Evolutionary conservation across 2,797 vertebrate genomes (phyloP).

Genomic region (Chaunax sp.): DNA sequence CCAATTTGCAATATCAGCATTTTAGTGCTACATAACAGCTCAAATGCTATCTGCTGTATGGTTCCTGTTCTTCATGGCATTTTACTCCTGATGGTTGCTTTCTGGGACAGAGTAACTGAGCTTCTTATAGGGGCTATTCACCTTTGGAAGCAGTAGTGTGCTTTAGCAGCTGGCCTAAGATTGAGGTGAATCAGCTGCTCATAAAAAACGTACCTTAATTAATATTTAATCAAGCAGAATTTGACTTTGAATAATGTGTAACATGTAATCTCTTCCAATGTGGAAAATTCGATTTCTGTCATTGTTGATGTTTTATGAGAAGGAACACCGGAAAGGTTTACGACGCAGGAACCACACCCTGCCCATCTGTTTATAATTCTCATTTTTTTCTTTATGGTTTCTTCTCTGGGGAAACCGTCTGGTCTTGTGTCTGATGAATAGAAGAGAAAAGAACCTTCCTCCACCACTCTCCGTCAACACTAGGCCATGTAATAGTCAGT

Average conservation of each 20-base stretch:
- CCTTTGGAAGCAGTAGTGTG: slow-evolving; percentile 17
- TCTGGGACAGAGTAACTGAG: slow-evolving; percentile 16
- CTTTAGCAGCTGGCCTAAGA: slow-evolving; percentile 24
- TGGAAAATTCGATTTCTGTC: slow-evolving; percentile 18
- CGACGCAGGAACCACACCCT: slow-evolving; percentile 50
- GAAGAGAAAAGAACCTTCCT: slow-evolving; percentile 28
- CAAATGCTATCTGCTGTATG: slow-evolving; percentile 18
- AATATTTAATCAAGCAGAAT: slow-evolving; percentile 30
- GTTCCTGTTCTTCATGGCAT: slow-evolving; percentile 32
- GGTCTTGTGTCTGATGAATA: slow-evolving; percentile 58
- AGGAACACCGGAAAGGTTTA: too few relatives aligned
- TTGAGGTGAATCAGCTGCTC: slow-evolving; percentile 21
- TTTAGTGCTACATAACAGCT: too few relatives aligned
- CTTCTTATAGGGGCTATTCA: slow-evolving; percentile 16
- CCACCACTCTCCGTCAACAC: slow-evolving; percentile 38
- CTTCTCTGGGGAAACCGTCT: slow-evolving; percentile 80
- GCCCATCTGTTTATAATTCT: slow-evolving; percentile 60
- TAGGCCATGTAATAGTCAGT: slow-evolving; percentile 53
- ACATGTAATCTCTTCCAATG: slow-evolving; percentile 22
- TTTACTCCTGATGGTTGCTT: slow-evolving; percentile 51
- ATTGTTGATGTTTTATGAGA: slow-evolving; percentile 22
- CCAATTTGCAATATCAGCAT: too few relatives aligned
- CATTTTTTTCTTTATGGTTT: slow-evolving; percentile 65
- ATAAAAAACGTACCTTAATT: slow-evolving; percentile 32
- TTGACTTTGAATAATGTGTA: slow-evolving; percentile 32